phyloP scores from a whole-genome alignment of 2,888 invertebrate genomes.

The Pammene aurita region DNA sequence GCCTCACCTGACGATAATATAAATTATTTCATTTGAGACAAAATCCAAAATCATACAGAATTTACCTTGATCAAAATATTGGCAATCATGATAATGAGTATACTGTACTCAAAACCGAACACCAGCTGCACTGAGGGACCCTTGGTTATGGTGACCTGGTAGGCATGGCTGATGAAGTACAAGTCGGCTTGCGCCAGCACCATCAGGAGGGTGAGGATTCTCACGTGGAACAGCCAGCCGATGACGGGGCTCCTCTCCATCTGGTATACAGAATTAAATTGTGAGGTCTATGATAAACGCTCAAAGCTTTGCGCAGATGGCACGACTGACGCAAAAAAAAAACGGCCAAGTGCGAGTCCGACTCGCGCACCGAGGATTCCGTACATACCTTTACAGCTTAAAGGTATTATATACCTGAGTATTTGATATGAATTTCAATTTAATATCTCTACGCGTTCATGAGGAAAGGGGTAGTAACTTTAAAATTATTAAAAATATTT shows the following conservation, averaged over 20 bases:
- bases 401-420: too few relatives aligned
- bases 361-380: too few relatives aligned
- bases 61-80: conserved; percentile 97
- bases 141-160: conserved; percentile 94
- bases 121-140: conserved; percentile 99
- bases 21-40: not conserved
- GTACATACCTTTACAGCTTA: too few relatives aligned
- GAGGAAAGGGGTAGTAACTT: too few relatives aligned
- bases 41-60: not conserved
- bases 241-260: conserved; percentile 99
- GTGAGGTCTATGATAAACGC: too few relatives aligned
- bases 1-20: too few relatives aligned
- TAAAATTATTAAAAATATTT: too few relatives aligned
- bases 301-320: too few relatives aligned
- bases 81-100: conserved; percentile 95
- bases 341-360: too few relatives aligned
- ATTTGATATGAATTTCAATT: too few relatives aligned
- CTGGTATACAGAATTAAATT: conserved; percentile 74
- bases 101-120: conserved; percentile 99
- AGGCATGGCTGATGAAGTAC: conserved; percentile 96
- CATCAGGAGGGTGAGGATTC: conserved; percentile 92
- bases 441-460: too few relatives aligned
- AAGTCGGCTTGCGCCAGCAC: conserved; percentile 93
- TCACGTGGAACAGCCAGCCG: conserved; percentile 95
- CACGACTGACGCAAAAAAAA: too few relatives aligned